A percentile compares a stretch with the other conserved stretches of the same genome.
Evolutionary conservation across 2,113 vertebrate species (phyloP).

Genomic region (Macquaria ambigua): DNA sequence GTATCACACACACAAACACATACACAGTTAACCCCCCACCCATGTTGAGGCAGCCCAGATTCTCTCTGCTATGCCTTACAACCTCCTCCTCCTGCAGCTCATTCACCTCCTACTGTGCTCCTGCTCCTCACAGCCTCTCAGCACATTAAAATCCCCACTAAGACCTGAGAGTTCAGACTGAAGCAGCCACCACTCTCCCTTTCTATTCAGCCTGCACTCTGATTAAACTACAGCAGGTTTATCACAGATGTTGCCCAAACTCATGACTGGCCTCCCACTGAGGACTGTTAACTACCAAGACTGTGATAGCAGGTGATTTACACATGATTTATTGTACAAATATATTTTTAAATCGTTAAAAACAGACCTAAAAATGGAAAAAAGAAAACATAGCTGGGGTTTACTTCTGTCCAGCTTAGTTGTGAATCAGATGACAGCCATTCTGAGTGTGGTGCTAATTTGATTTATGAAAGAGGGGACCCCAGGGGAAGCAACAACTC

Average conservation of each 20-base stretch:
- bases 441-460: conserved; percentile 66
- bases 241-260: conserved; percentile 59
- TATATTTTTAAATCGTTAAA: not conserved
- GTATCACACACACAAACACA: conserved; percentile 32
- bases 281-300: not conserved
- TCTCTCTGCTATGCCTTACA: conserved; percentile 37
- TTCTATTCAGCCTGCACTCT: conserved; percentile 51
- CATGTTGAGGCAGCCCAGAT: conserved; percentile 7
- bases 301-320: not conserved
- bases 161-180: conserved; percentile 55
- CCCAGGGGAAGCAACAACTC: conserved; percentile 61
- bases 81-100: conserved; percentile 54
- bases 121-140: conserved; percentile 66
- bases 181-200: conserved; percentile 57
- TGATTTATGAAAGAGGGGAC: conserved; percentile 67
- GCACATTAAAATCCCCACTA: conserved; percentile 62
- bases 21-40: conserved; percentile 16
- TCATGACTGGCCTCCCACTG: conserved; percentile 34
- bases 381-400: not conserved
- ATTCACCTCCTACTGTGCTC: conserved; percentile 69
- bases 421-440: conserved; percentile 22
- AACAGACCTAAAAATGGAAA: not conserved
- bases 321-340: not conserved
- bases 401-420: conserved; percentile 1
- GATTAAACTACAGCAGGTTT: conserved; percentile 63